Conservation (phyloP, 2,113 vertebrate genomes). For the Ellobius talpinus region DNA sequence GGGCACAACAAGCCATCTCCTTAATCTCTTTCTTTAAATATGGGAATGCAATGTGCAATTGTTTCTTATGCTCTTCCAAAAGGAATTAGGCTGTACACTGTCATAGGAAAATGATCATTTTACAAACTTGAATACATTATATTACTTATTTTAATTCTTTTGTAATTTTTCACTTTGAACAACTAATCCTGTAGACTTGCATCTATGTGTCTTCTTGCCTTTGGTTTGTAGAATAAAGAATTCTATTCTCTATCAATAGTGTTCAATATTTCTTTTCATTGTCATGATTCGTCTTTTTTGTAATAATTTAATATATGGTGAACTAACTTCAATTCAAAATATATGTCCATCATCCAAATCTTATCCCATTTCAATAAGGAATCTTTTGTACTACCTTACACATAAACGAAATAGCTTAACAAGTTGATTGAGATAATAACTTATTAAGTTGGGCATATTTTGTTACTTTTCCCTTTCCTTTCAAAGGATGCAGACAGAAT, state of each 20-base stretch:
- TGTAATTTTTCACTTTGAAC: neutral
- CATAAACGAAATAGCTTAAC: neutral
- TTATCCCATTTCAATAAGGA: neutral
- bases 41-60: neutral
- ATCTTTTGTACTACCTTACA: neutral
- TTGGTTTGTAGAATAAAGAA: neutral
- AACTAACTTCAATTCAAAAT: neutral
- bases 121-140: neutral
- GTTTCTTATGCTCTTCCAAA: neutral
- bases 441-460: conserved; percentile 12
- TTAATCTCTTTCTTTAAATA: neutral
- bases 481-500: conserved; percentile 2
- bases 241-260: neutral
- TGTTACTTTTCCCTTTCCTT: conserved; percentile 40
- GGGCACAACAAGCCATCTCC: neutral
- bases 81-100: neutral
- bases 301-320: neutral
- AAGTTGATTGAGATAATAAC: neutral
- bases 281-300: neutral
- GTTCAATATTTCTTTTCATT: neutral
- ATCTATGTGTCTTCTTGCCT: neutral
- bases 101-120: neutral
- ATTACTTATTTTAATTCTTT: neutral
- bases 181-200: neutral
- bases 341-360: neutral